Evolutionary conservation across 1,140 invertebrate species (phyloP), one percentile per base, ranked within the genome.

Genomic region (Tetragonula clypearis): DNA sequence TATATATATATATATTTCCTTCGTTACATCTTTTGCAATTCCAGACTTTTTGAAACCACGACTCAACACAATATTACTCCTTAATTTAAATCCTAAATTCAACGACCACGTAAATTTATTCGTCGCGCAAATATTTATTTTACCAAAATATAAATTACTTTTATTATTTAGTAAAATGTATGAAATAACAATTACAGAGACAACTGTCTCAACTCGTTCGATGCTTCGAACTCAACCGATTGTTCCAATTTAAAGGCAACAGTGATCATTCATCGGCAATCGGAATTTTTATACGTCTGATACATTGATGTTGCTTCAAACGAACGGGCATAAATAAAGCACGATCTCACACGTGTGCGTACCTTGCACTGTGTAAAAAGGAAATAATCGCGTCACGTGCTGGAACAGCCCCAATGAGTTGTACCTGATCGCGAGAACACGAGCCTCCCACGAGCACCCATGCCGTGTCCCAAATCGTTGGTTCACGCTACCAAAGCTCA

Each of bases 401-500:
- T 73, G 68, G 55, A 79, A 71, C 19, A 15, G n/a, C 17, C 26
- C 26, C 55, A 62, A 26, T 62, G 49, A 30, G 58, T 80, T 65
- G 56, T 56, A 65, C 71, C 60, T 68, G 66, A 80, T 53, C 69
- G 41, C 41, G 41, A 41, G 41, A 30, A 30, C 30, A 30, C 30
- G 30, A 72, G 68, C 71, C 71, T 74, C 53, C 2, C 41, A 49
- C 41, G 14, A 12, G 35, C 78, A 35, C 84, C 84, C 84, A 85
- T 79, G 78, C 84, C 11, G 68, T 85, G 84, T 66, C 84, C 84
- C 60, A 80, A 81, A 85, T 85, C 84, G 84, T 75, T 65, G 78
- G 35, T 81, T 75, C 55, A 74, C 56, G 49, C 58, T 84, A 65
- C 75, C 26, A 17, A 74, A 62, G 53, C 84, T 30, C 79, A 81